phyloP scores from a whole-genome alignment of 2,113 vertebrate genomes.

The Muscicapa adusta region DNA sequence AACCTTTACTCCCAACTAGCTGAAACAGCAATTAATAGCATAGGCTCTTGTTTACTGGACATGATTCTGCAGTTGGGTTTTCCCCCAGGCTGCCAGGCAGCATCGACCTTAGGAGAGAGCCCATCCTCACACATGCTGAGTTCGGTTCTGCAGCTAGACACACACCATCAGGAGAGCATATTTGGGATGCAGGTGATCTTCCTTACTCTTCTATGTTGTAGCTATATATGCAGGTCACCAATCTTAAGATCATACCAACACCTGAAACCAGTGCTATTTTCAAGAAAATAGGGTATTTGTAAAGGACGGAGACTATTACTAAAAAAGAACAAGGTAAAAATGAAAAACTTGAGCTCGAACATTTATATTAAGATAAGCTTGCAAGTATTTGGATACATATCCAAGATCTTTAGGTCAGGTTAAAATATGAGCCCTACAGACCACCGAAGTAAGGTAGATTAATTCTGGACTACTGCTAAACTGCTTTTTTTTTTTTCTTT shows the following conservation, averaged over 20 bases:
- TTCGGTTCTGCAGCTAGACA: not conserved
- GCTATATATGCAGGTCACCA: not conserved
- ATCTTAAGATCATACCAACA: not conserved
- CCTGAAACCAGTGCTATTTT: not conserved
- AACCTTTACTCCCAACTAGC: not conserved
- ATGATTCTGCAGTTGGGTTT: not conserved
- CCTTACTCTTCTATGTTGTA: not conserved
- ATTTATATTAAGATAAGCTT: not conserved
- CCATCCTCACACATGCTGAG: not conserved
- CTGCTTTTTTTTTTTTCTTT: not conserved
- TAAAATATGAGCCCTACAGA: not conserved
- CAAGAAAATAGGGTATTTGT: not conserved
- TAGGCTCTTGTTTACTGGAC: not conserved
- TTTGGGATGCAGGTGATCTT: not conserved
- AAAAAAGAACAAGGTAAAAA: not conserved
- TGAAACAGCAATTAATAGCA: not conserved
- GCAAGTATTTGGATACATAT: not conserved
- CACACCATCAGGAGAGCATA: not conserved
- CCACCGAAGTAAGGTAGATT: not conserved
- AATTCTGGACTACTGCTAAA: not conserved
- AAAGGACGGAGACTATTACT: not conserved
- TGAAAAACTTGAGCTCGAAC: not conserved
- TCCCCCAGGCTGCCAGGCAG: not conserved
- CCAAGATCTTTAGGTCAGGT: not conserved
- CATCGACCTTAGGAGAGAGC: fast-evolving